Base-by-base conservation (phyloP, 2,888 invertebrate species). In the Apodemia duryi region DNA sequence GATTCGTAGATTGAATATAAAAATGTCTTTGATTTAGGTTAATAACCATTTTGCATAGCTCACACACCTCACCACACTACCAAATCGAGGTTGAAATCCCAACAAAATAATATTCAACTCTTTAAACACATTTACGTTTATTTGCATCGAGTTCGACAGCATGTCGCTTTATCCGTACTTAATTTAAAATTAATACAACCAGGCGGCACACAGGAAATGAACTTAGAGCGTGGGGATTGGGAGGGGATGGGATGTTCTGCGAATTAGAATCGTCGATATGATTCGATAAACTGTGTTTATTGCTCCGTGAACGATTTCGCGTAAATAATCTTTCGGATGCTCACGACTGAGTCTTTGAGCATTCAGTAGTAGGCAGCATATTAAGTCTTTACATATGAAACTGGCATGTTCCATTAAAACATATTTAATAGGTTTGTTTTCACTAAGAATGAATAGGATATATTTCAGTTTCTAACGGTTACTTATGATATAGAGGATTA, bases 171-270 rank as follows among this genome's bases (percentile, higher is more conserved):
- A 93, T 92, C 92, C 92, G 87, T 86, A 88, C 90, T 93, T 94
- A 94, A 94, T 94, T 94, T 94, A 94, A 94, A 94, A 94, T 94
- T 94, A 94, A 94, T 94, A 93, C 93, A 92, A 92, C 92, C 94
- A 93, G 93, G 92, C 94, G 94, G 93, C 92, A 89, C 91, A 85
- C 93, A 82, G 94, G 94, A 94, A 94, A 94, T 94, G 93, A 94
- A 94, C 93, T 94, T 93, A 93, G 93, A 93, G 93, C 83, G 77
- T 77, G 76, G 76, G 73, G 73, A 73, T 75, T 76, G 73, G 77
- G 71, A 71, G 71, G 68, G 73, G 69, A 71, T 71, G 71, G 69
- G 69, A 65, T 73, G 65, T 68, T 67, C 72, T 71, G 69, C 73
- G 81, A 89, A 87, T 88, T 88, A 88, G 85, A 79, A 52, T 6